A percentile compares a stretch with the other conserved stretches of the same genome.
phyloP scores from a whole-genome alignment of 2,113 vertebrate species.

The Pollachius pollachius region DNA sequence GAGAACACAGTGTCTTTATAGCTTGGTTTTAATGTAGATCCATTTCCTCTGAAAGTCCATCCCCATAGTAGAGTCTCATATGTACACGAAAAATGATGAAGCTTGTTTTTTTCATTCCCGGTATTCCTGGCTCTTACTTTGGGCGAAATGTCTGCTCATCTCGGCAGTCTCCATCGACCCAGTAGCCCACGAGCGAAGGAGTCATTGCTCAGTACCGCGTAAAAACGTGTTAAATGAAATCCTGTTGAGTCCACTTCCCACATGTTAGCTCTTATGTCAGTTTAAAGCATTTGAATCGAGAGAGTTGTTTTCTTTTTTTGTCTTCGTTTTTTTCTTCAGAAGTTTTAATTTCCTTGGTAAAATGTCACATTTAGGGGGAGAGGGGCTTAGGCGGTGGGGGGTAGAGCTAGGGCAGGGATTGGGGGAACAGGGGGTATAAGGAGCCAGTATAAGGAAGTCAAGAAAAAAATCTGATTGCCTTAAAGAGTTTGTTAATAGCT shows the following conservation, averaged over 20 bases:
- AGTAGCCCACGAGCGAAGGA: conserved; percentile 24
- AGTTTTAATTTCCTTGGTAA: conserved; percentile 43
- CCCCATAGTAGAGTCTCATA: conserved; percentile 36
- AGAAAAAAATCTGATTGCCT: conserved; percentile 57
- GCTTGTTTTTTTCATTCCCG: conserved; percentile 7
- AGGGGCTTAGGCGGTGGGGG: conserved; percentile 67
- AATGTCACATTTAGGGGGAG: conserved; percentile 46
- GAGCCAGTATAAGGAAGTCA: conserved; percentile 7
- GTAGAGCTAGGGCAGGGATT: conserved; percentile 61
- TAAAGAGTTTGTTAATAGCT: conserved; percentile 60
- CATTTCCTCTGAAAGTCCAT: conserved; percentile 39
- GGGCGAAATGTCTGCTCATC: conserved; percentile 27
- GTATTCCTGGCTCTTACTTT: not conserved
- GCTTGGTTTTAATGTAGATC: conserved; percentile 40
- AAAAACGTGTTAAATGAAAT: conserved; percentile 39
- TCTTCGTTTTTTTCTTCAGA: conserved; percentile 26
- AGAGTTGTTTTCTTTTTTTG: conserved; percentile 21
- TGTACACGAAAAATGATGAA: conserved; percentile 48
- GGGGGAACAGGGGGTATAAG: conserved; percentile 27
- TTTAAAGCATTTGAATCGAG: conserved; percentile 60
- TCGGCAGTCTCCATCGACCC: conserved; percentile 30
- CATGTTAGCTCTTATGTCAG: conserved; percentile 38
- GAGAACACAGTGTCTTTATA: conserved; percentile 58
- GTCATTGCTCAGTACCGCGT: conserved; percentile 1
- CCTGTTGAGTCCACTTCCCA: conserved; percentile 43